Conservation (phyloP, 2,113 vertebrate genomes). For the Brachyhypopomus gauderio region DNA sequence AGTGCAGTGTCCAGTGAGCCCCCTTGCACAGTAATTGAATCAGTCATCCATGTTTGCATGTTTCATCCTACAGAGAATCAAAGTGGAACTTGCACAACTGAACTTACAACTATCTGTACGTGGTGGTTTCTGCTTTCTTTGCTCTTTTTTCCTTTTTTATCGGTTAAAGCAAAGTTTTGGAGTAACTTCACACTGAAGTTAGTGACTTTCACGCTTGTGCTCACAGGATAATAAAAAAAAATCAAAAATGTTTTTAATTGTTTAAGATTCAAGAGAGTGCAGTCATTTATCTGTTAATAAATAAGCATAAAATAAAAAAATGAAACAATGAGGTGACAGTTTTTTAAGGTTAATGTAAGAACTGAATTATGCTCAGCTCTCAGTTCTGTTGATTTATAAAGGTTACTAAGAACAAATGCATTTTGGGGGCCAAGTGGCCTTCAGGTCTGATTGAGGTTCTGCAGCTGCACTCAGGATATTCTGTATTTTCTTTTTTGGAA, state of each 20-base stretch:
- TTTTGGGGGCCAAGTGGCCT: neutral
- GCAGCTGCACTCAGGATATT: neutral
- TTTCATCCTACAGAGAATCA: constrained; percentile 83
- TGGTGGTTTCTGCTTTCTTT: constrained; percentile 30
- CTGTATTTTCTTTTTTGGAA: constrained; percentile 2
- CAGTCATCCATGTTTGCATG: neutral
- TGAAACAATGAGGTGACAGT: too few species aligned
- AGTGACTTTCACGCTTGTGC: neutral
- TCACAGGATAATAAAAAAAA: too few species aligned
- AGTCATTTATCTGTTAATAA: neutral
- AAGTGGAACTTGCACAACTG: constrained; percentile 85
- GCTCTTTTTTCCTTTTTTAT: neutral
- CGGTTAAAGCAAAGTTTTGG: too few species aligned
- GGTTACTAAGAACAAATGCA: too few species aligned
- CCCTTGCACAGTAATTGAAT: neutral
- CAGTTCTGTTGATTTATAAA: neutral
- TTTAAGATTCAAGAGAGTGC: neutral
- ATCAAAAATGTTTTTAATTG: too few species aligned
- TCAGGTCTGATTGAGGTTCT: neutral
- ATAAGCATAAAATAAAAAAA: neutral
- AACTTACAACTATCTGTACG: constrained; percentile 88
- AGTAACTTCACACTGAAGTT: neutral
- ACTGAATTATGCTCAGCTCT: too few species aligned
- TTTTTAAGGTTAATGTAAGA: too few species aligned
- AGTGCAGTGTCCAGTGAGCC: neutral